phyloP scores from a whole-genome alignment of 2,888 invertebrate genomes.

The Tetragnatha montana region DNA sequence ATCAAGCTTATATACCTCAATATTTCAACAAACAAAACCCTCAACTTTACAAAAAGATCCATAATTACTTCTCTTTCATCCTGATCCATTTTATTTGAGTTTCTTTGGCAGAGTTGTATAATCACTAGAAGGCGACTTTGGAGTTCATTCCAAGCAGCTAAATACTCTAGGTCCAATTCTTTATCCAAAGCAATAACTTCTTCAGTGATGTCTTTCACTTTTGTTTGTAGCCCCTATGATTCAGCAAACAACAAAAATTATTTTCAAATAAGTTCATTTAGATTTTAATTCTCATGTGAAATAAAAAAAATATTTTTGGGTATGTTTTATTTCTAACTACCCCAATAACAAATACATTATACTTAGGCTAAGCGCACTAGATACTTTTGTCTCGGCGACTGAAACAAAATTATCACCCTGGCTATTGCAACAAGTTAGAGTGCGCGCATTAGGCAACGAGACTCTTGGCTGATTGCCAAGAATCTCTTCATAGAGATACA shows the following conservation, averaged over 20 bases:
- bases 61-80: constrained; percentile 77
- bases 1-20: background rate
- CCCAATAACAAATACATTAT: too few species aligned
- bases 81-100: constrained; percentile 77
- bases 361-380: too few species aligned
- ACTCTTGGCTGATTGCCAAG: too few species aligned
- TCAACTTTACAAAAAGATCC: background rate
- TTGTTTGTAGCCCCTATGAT: constrained; percentile 52
- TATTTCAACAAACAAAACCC: background rate
- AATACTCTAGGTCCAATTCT: constrained; percentile 64
- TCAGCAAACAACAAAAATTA: background rate
- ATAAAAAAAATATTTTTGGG: too few species aligned
- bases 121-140: constrained; percentile 74
- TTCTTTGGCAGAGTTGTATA: constrained; percentile 78
- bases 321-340: too few species aligned
- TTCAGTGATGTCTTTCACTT: constrained; percentile 58
- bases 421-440: too few species aligned
- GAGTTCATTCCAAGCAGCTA: constrained; percentile 72
- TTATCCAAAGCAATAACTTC: constrained; percentile 18
- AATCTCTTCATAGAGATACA: too few species aligned
- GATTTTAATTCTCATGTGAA: too few species aligned
- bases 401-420: too few species aligned
- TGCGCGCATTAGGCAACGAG: too few species aligned
- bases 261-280: background rate
- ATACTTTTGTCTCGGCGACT: too few species aligned